A percentile compares a stretch with the other conserved stretches of the same genome.
Evolutionary conservation across 2,797 vertebrate species (phyloP).

Genomic region (Intellagama lesueurii): DNA sequence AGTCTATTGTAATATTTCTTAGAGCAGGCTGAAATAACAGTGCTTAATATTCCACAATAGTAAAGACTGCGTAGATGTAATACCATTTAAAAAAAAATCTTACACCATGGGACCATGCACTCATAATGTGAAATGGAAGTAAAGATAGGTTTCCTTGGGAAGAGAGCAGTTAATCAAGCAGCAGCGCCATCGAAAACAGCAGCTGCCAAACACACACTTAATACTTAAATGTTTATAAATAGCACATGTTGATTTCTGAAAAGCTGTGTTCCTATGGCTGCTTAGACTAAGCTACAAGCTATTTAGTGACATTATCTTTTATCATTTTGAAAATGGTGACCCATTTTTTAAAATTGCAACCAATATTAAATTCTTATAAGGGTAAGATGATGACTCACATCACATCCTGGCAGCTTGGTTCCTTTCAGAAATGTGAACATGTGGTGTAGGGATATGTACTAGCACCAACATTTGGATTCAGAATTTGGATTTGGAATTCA

Average conservation of each 20-base stretch:
- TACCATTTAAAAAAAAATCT: background rate
- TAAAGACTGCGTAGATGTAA: conserved; percentile 3
- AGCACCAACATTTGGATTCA: too few relatives aligned
- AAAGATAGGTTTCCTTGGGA: background rate
- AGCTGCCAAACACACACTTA: background rate
- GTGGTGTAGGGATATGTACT: too few relatives aligned
- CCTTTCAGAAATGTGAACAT: background rate
- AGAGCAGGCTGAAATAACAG: conserved; percentile 23
- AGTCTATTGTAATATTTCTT: conserved; percentile 10
- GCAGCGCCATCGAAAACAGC: too few relatives aligned
- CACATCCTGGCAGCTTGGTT: background rate
- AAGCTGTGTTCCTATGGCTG: background rate
- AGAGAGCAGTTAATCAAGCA: background rate
- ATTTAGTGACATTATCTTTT: background rate
- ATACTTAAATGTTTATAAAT: conserved; percentile 8
- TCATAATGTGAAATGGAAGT: conserved; percentile 4
- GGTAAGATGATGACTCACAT: background rate
- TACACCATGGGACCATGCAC: background rate
- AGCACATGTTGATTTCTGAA: background rate
- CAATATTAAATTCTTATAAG: background rate
- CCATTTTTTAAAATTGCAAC: background rate
- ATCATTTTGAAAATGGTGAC: background rate
- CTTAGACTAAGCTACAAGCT: background rate
- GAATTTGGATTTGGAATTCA: too few relatives aligned
- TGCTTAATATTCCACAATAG: background rate